A percentile compares a stretch with the other conserved stretches of the same genome.
These are phyloP conservation scores for Alethe diademata DNA, from an alignment of 2,113 vertebrate genomes.

Conservation along the genomic window DNA sequence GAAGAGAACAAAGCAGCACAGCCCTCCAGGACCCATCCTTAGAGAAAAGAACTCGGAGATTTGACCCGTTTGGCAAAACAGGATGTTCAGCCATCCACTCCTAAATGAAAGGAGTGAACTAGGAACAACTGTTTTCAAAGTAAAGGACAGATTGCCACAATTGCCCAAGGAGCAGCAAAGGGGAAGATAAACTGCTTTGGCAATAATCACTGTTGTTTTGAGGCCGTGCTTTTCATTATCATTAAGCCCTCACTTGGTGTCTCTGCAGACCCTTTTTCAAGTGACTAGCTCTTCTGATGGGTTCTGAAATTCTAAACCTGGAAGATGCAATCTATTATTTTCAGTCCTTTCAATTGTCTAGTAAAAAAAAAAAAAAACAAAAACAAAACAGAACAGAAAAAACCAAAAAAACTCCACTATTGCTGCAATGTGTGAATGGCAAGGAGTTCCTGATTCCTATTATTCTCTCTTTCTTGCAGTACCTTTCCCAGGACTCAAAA, in stretches of 20 bases:
- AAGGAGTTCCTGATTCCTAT: background rate
- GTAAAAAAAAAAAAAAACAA: rapidly evolving
- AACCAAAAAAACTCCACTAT: rapidly evolving
- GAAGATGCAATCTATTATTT: background rate
- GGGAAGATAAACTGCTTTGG: background rate
- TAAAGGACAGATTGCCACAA: background rate
- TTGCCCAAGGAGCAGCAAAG: background rate
- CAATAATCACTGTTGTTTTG: background rate
- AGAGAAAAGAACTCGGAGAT: background rate
- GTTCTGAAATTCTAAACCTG: background rate
- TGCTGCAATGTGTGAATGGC: background rate
- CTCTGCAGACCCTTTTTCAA: background rate
- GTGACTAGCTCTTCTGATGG: background rate
- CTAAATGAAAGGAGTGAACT: background rate
- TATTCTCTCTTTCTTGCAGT: conserved; percentile 72
- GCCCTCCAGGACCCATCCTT: background rate
- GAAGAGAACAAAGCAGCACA: background rate
- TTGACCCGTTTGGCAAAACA: background rate
- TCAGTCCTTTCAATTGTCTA: background rate
- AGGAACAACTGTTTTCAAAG: background rate
- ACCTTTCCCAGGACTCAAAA: conserved; percentile 87
- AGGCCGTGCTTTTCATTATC: background rate
- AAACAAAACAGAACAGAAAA: too few relatives aligned
- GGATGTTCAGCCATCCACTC: background rate
- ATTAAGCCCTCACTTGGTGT: background rate